Conservation (phyloP, 1,140 invertebrate genomes). For the Samia ricini region DNA sequence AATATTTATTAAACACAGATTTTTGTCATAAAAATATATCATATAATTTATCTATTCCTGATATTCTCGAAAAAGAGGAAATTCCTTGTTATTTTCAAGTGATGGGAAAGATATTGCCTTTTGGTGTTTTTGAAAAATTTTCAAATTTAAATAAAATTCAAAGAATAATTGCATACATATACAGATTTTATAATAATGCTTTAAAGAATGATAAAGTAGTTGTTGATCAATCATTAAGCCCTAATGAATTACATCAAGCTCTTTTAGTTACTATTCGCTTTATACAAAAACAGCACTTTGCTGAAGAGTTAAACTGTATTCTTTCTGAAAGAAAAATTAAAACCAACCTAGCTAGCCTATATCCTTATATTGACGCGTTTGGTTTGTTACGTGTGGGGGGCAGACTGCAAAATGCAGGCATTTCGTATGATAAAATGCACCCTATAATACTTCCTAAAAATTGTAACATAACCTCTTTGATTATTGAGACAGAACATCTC, state of each 20-base stretch:
- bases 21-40: not conserved
- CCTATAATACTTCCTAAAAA: slow-evolving; percentile 34
- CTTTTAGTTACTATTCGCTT: not conserved
- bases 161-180: not conserved
- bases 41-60: not conserved
- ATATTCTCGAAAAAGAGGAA: not conserved
- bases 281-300: not conserved
- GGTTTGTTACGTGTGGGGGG: slow-evolving; percentile 40
- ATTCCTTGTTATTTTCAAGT: not conserved
- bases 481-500: slow-evolving; percentile 29
- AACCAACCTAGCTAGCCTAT: slow-evolving; percentile 1
- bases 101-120: not conserved
- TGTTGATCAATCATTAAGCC: not conserved
- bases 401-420: slow-evolving; percentile 25
- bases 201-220: not conserved
- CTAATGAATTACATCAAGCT: not conserved
- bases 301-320: not conserved
- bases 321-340: not conserved
- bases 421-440: slow-evolving; percentile 36
- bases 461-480: slow-evolving; percentile 25
- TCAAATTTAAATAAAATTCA: not conserved
- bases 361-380: slow-evolving; percentile 32
- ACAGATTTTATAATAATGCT: not conserved
- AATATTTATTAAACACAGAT: not conserved
- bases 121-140: not conserved